Conservation (phyloP, 1,140 invertebrate species). For the Lepidurus couesii region DNA sequence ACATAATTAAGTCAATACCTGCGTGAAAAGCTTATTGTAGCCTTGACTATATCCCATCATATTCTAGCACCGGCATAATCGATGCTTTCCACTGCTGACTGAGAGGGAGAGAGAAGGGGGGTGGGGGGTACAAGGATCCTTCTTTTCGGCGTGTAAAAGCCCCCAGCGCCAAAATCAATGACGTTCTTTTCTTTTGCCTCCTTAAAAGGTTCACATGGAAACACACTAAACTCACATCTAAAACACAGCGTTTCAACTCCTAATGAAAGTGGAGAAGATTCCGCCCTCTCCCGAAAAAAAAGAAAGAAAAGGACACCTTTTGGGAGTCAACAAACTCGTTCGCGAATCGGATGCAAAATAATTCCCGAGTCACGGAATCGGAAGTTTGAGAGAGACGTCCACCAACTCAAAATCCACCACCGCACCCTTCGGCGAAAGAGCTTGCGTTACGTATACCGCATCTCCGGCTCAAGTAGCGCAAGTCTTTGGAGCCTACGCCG, state of each 20-base stretch:
- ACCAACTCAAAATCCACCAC: not conserved
- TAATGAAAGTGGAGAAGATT: not conserved
- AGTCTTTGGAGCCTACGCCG: not conserved
- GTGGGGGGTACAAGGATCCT: not conserved
- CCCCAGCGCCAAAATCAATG: slow-evolving; percentile 9
- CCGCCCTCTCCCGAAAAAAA: not conserved
- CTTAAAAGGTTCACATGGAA: slow-evolving; percentile 18
- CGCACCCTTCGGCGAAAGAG: not conserved
- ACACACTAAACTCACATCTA: not conserved
- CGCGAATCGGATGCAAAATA: not conserved
- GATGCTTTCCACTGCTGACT: not conserved
- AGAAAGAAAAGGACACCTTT: not conserved
- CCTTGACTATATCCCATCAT: slow-evolving; percentile 76
- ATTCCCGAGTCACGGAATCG: slow-evolving; percentile 10
- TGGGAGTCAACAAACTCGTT: not conserved
- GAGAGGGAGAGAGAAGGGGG: not conserved
- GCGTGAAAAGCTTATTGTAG: slow-evolving; percentile 83
- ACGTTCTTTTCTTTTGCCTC: not conserved
- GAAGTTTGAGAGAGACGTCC: not conserved
- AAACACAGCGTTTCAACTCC: too few species aligned
- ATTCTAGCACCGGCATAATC: slow-evolving; percentile 34
- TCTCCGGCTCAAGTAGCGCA: slow-evolving; percentile 12
- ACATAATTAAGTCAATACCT: slow-evolving; percentile 53
- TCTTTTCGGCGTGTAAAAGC: not conserved
- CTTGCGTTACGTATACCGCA: not conserved